These are phyloP conservation scores for Heterotis niloticus DNA, from an alignment of 2,113 vertebrate species.

Conservation along the genomic window DNA sequence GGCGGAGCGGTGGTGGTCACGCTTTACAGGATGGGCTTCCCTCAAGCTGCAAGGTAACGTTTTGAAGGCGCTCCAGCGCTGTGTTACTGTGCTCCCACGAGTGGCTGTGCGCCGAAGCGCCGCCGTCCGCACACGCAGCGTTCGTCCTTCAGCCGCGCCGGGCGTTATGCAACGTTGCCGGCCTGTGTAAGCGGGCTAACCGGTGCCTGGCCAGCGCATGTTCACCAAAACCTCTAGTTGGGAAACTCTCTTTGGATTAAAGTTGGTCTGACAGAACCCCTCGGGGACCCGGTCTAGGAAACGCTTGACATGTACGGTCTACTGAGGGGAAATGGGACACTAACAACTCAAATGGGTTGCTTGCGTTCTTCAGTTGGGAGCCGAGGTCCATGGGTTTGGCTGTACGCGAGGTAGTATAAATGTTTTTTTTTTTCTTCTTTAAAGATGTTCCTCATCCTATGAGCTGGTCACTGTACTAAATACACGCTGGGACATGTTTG, in stretches of 20 bases:
- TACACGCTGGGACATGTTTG: background rate
- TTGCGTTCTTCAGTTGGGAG: background rate
- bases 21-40: constrained; percentile 84
- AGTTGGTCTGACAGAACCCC: no score
- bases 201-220: background rate
- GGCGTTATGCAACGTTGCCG: background rate
- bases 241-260: background rate
- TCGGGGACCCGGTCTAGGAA: no score
- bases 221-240: background rate
- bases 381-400: no score
- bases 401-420: no score
- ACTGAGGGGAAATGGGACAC: no score
- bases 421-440: background rate
- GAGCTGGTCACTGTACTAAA: background rate
- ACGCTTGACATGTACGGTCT: no score
- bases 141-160: background rate
- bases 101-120: no score
- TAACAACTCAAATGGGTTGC: background rate
- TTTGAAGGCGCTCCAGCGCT: no score
- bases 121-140: no score
- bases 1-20: constrained; percentile 85
- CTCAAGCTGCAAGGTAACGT: constrained; percentile 65
- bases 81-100: no score
- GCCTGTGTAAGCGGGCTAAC: background rate
- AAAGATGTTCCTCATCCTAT: background rate